phyloP scores from a whole-genome alignment of 2,888 invertebrate genomes.

The Dryococelus australis region DNA sequence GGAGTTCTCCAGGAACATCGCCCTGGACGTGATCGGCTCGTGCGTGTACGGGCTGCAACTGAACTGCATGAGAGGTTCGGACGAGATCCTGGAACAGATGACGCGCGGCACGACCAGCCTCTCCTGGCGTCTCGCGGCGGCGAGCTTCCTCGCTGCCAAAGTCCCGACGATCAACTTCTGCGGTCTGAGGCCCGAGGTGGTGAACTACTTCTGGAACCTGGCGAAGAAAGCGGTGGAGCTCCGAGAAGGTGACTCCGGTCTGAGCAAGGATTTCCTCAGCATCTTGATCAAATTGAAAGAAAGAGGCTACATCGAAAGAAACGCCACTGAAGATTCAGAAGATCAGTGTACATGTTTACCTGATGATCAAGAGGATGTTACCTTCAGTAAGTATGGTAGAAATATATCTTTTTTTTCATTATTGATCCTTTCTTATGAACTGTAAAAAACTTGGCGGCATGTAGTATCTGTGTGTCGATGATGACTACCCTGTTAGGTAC shows the following conservation, averaged over 20 bases:
- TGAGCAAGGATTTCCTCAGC: not conserved
- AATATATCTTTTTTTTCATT: no score
- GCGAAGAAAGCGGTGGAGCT: not conserved
- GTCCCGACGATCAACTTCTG: conserved; percentile 3
- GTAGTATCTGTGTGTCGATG: no score
- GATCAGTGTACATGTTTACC: not conserved
- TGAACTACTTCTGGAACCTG: not conserved
- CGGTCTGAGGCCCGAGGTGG: not conserved
- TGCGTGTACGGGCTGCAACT: conserved; percentile 2
- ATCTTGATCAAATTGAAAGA: not conserved
- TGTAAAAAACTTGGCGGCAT: no score
- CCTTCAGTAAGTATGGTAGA: not conserved
- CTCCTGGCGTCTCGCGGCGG: not conserved
- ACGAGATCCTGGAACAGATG: not conserved
- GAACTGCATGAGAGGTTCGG: not conserved
- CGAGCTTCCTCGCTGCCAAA: not conserved
- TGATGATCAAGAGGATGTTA: not conserved
- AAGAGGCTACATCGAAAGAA: not conserved
- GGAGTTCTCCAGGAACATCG: not conserved
- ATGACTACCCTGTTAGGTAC: no score
- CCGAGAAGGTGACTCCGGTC: not conserved
- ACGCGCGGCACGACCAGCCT: not conserved
- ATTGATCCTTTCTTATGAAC: no score
- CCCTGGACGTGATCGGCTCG: not conserved
- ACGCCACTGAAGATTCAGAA: not conserved